These are phyloP conservation scores for Daubentonia madagascariensis DNA, from an alignment of 2,113 vertebrate species.

Conservation along the genomic window DNA sequence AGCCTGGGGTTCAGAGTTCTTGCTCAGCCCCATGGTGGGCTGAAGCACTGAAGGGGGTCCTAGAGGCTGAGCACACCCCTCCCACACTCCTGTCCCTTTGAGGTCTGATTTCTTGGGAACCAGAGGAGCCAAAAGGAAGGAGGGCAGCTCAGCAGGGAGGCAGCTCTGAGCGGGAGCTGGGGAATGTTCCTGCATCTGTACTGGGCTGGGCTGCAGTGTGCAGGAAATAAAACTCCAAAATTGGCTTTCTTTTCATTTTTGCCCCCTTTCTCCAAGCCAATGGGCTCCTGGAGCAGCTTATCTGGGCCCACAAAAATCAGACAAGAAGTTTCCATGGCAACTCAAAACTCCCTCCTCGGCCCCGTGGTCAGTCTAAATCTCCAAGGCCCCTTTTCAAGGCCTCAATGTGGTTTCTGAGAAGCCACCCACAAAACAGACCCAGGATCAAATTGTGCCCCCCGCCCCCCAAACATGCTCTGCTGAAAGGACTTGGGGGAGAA, in stretches of 20 bases:
- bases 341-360: slow-evolving; percentile 65
- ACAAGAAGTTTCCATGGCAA: slow-evolving; percentile 78
- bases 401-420: slow-evolving; percentile 28
- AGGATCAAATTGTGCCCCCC: neutral
- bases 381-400: slow-evolving; percentile 29
- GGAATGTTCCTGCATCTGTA: neutral
- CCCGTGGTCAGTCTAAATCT: slow-evolving; percentile 23
- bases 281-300: neutral
- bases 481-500: neutral
- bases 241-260: neutral
- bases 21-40: neutral
- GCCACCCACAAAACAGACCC: neutral
- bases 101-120: neutral
- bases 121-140: neutral
- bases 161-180: neutral
- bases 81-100: neutral
- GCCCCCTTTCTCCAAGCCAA: neutral
- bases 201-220: neutral
- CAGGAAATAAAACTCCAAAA: neutral
- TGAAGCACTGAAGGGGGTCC: neutral
- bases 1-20: neutral
- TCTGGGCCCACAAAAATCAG: slow-evolving; percentile 67
- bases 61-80: neutral
- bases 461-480: neutral
- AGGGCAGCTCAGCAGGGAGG: neutral